phyloP scores from a whole-genome alignment of 2,888 invertebrate species.

The Rhaphigaster nebulosa region DNA sequence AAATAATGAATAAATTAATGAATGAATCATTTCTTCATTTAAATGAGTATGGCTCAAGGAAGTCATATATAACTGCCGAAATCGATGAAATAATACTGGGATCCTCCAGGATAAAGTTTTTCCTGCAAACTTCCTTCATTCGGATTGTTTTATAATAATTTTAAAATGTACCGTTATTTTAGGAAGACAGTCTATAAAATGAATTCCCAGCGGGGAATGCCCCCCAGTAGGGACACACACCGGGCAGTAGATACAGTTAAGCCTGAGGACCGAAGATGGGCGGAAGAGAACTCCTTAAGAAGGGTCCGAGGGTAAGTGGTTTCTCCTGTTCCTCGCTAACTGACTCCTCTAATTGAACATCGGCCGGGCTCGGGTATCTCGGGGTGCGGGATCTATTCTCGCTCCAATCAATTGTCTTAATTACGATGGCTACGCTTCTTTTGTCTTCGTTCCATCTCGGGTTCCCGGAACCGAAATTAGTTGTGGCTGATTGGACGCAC shows the following conservation, averaged over 20 bases:
- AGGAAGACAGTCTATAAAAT: too few species aligned
- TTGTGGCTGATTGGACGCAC: neutral
- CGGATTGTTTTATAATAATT: too few species aligned
- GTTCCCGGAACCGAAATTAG: neutral
- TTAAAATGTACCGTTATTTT: too few species aligned
- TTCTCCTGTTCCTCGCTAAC: neutral
- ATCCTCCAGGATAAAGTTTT: too few species aligned
- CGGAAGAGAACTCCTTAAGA: conserved; percentile 19
- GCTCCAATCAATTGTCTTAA: neutral
- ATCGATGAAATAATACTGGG: too few species aligned
- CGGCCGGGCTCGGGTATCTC: neutral
- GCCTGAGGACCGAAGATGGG: neutral
- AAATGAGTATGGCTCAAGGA: too few species aligned
- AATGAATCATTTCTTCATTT: too few species aligned
- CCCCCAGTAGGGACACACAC: neutral
- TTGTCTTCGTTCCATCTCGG: neutral
- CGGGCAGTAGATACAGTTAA: neutral
- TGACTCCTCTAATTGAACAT: neutral
- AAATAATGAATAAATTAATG: too few species aligned
- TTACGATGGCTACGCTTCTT: neutral
- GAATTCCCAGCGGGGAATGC: neutral
- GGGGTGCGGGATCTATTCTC: neutral
- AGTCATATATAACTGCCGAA: too few species aligned
- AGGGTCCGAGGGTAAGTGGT: conserved; percentile 1
- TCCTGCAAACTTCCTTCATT: too few species aligned